These are phyloP conservation scores for Glandiceps talaboti DNA, from an alignment of 53 echinoderm and acorn worm genomes.

Conservation along the genomic window DNA sequence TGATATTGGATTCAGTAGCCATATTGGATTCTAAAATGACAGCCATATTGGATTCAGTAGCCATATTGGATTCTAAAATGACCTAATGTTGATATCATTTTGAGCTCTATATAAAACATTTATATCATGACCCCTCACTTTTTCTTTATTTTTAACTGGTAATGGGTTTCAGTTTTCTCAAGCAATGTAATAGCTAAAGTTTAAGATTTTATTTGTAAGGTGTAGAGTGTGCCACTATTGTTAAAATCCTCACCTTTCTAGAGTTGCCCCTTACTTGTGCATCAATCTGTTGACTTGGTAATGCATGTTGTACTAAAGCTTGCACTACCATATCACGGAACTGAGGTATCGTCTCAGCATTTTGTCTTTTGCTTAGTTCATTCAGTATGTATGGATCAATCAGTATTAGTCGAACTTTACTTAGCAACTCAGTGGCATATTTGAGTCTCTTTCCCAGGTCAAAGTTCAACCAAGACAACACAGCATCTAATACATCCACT, in stretches of 20 bases:
- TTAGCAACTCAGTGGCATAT: neutral
- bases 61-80: too few species aligned
- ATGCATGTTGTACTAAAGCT: neutral
- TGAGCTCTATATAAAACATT: too few species aligned
- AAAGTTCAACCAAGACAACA: neutral
- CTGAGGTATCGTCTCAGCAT: neutral
- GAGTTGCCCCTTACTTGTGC: neutral
- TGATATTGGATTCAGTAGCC: too few species aligned
- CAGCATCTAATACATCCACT: neutral
- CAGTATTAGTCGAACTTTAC: neutral
- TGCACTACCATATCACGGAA: neutral
- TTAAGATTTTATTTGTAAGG: neutral
- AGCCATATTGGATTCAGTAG: too few species aligned
- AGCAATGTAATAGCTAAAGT: too few species aligned
- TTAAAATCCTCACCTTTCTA: neutral
- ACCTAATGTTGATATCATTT: too few species aligned
- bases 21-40: too few species aligned
- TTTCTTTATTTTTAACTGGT: too few species aligned
- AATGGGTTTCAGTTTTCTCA: too few species aligned
- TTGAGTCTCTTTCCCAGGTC: neutral
- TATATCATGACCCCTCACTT: too few species aligned
- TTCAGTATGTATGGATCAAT: neutral
- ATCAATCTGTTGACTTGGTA: neutral
- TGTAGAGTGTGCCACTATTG: neutral
- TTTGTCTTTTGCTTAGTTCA: neutral